Evolutionary conservation across 2,113 vertebrate genomes (phyloP), one percentile per base, ranked within the genome.

Genomic region (Phaetusa simplex): DNA sequence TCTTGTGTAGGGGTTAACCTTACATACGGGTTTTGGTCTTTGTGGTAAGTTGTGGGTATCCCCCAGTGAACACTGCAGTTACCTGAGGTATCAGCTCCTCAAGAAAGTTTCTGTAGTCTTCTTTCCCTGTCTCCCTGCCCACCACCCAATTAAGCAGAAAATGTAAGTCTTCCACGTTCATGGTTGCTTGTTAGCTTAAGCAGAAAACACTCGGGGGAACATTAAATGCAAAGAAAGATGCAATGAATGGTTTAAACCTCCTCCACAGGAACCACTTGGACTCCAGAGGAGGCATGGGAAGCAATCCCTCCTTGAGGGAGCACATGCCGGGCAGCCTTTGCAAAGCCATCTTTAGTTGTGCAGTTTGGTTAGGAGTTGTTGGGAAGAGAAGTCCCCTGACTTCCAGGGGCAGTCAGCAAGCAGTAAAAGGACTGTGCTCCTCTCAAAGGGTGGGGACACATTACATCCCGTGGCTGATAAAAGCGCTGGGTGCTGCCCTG

Each of bases 261-360:
- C 27, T 87, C 27, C 21, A 9, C 9, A 43, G n/a, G 22, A 87
- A 2, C 26, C 47, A 4, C 23, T 59, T 65, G 43, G 53, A 49
- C 52, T 92, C 55, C 10, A 21, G 17, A 43, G 52, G 38, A 71
- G 62, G 47, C 50, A 26, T 0, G 5, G 16, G 27, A 47, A 87
- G 36, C 11, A 29, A 14, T 59, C 9, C 0, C 24, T 72, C 11
- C 26, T 43, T 14, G 7, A 72, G 27, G 34, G 17, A 65, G 9
- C 12, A 5, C 62, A 30, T 26, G 6, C 23, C 0, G 1, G n/a
- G 19, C 71, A 80, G 5, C 3, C 4, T 78, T 77, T 80, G 43
- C 58, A 14, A 52, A 40, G 32, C 1, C 1, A 4, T 38, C 32
- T 50, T 64, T 5, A 12, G 7, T 59, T 42, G 11, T 1, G 1